Percentiles rank a stretch among this genome's conserved stretches.
phyloP scores from a whole-genome alignment of 2,113 vertebrate species.

The Tursiops truncatus region DNA sequence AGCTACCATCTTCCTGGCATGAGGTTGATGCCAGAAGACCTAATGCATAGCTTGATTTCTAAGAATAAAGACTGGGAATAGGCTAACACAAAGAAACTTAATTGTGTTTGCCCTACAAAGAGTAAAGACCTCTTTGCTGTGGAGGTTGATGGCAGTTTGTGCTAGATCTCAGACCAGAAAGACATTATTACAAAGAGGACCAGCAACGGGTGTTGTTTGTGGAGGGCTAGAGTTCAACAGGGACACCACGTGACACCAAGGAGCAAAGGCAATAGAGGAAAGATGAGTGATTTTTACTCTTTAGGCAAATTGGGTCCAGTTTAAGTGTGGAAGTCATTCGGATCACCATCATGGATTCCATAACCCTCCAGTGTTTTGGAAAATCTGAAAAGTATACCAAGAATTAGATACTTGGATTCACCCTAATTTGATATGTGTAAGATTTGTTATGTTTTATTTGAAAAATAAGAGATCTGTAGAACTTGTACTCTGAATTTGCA shows the following conservation, averaged over 20 bases:
- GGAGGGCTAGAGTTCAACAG: background rate
- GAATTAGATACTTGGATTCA: background rate
- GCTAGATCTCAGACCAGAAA: background rate
- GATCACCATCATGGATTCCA: background rate
- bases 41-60: background rate
- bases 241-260: background rate
- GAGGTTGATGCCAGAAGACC: background rate
- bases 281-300: background rate
- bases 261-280: background rate
- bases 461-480: background rate
- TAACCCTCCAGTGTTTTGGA: background rate
- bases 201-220: background rate
- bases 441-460: background rate
- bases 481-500: background rate
- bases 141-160: background rate
- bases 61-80: background rate
- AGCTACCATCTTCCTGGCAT: background rate
- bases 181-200: background rate
- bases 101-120: background rate
- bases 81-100: background rate
- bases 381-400: background rate
- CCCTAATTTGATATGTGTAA: background rate
- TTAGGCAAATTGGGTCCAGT: background rate
- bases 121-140: background rate
- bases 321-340: background rate